These are phyloP conservation scores for Plutella xylostella DNA, from an alignment of 2,888 invertebrate species.

Conservation along the genomic window DNA sequence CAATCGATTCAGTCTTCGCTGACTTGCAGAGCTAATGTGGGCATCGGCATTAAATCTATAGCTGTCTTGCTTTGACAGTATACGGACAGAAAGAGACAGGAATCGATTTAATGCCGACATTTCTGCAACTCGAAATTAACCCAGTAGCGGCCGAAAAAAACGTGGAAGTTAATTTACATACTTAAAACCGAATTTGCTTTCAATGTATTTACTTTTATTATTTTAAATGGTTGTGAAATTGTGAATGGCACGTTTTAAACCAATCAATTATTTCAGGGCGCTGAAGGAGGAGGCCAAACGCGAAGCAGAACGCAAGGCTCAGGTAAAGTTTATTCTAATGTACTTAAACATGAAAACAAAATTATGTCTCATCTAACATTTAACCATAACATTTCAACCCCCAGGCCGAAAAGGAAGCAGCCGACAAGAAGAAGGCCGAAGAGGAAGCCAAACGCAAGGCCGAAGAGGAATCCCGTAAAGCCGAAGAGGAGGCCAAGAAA, in stretches of 20 bases:
- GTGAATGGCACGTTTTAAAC: background rate
- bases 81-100: too few relatives aligned
- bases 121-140: too few relatives aligned
- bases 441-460: conserved; percentile 66
- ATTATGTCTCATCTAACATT: background rate
- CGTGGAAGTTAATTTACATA: too few relatives aligned
- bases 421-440: conserved; percentile 63
- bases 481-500: conserved; percentile 53
- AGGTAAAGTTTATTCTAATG: conserved; percentile 26
- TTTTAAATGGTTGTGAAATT: too few relatives aligned
- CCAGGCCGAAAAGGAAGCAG: conserved; percentile 51
- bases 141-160: too few relatives aligned
- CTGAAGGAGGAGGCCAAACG: conserved; percentile 66
- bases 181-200: too few relatives aligned
- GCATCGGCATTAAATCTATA: too few relatives aligned
- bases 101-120: too few relatives aligned
- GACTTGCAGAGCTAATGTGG: too few relatives aligned
- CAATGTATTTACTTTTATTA: too few relatives aligned
- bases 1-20: too few relatives aligned
- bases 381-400: background rate
- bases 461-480: conserved; percentile 62
- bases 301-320: conserved; percentile 58
- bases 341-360: background rate
- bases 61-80: too few relatives aligned
- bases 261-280: conserved; percentile 37